Conservation (phyloP, 35 echinoderm and acorn worm genomes). For the Anneissia japonica region DNA sequence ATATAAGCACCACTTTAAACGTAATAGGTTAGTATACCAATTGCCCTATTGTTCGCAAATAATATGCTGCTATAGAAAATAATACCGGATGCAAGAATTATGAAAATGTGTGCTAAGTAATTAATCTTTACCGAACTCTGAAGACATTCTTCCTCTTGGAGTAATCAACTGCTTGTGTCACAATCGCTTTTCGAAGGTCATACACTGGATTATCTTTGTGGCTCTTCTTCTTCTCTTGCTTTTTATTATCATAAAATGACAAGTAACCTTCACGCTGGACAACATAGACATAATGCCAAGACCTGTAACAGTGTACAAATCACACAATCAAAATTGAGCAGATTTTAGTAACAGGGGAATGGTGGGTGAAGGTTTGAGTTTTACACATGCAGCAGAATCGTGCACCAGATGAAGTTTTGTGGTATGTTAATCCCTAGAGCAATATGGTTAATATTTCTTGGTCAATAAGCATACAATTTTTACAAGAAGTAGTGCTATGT, state of each 20-base stretch:
- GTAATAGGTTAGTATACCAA: background rate
- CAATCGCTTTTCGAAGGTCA: conserved; percentile 51
- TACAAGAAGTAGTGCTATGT: no score
- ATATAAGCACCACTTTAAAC: background rate
- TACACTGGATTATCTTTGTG: conserved; percentile 29
- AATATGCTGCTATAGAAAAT: background rate
- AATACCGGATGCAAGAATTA: background rate
- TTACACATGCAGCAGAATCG: no score
- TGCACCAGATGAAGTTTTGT: no score
- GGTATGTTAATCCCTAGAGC: no score
- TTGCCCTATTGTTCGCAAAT: background rate
- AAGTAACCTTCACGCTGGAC: conserved; percentile 48
- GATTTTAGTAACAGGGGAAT: background rate
- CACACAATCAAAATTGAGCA: conserved; percentile 1
- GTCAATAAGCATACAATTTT: no score
- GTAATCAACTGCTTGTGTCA: conserved; percentile 61
- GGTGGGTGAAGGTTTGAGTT: no score
- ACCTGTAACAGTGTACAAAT: conserved; percentile 21
- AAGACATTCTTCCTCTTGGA: conserved; percentile 70
- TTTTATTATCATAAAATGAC: conserved; percentile 72
- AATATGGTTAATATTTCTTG: no score
- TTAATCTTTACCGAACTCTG: conserved; percentile 60
- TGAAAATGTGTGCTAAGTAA: background rate
- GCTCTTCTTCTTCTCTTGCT: conserved; percentile 15
- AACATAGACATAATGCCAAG: conserved; percentile 79